Conservation (phyloP, 1,140 invertebrate species). For the Solen grandis region DNA sequence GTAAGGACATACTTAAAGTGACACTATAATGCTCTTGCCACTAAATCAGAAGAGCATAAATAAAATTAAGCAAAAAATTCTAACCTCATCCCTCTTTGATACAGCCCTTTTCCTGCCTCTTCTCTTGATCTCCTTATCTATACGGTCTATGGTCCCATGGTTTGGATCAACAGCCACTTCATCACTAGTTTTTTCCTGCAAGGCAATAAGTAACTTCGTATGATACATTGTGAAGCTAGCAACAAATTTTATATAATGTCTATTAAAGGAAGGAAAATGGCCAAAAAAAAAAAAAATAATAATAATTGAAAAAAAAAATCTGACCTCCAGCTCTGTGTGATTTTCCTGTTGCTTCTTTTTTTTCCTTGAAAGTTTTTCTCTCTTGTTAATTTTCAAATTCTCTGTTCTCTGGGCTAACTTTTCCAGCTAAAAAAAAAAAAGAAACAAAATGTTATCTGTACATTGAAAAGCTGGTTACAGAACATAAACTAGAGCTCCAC, state of each 20-base stretch:
- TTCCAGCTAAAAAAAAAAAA: slow-evolving; percentile 11
- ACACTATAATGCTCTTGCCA: no score
- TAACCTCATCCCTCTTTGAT: slow-evolving; percentile 64
- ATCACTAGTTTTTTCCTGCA: neutral
- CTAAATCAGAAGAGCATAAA: no score
- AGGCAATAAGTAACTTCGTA: neutral
- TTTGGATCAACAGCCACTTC: neutral
- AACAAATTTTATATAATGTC: neutral
- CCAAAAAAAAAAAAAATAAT: no score
- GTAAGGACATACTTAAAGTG: no score
- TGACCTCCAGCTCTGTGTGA: neutral
- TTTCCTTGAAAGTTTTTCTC: slow-evolving; percentile 17
- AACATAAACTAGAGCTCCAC: no score
- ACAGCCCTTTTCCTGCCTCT: slow-evolving; percentile 62
- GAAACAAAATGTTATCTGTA: neutral
- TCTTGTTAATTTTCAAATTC: slow-evolving; percentile 27
- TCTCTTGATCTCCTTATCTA: slow-evolving; percentile 29
- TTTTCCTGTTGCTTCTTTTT: slow-evolving; percentile 2
- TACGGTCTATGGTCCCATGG: neutral
- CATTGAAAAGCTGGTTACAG: no score
- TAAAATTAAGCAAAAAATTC: no score
- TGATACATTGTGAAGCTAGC: neutral
- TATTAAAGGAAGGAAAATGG: no score
- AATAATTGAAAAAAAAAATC: neutral
- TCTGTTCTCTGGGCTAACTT: slow-evolving; percentile 38